Evolutionary conservation across 2,888 invertebrate species (phyloP).

Genomic region (Bedellia somnulentella): DNA sequence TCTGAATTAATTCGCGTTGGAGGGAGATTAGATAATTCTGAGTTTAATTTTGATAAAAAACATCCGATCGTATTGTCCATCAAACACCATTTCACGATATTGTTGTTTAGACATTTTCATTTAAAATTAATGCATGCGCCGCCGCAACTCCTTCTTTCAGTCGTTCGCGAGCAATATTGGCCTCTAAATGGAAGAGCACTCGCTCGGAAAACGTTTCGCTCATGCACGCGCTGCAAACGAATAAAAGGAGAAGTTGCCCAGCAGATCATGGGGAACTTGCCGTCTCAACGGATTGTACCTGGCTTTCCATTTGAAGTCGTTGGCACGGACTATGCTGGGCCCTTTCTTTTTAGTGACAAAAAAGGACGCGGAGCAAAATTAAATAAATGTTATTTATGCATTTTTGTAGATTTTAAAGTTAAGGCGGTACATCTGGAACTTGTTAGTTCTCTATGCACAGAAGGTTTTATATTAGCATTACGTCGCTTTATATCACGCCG

Average conservation of each 20-base stretch:
- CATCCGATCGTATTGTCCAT: neutral
- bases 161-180: slow-evolving; percentile 4
- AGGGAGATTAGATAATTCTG: neutral
- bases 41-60: slow-evolving; percentile 1
- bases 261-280: slow-evolving; percentile 6
- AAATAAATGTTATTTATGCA: slow-evolving; percentile 7
- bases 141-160: neutral
- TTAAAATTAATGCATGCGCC: neutral
- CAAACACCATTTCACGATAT: slow-evolving; percentile 1
- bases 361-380: slow-evolving; percentile 5
- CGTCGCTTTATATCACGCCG: slow-evolving; percentile 7
- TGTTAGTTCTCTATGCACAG: slow-evolving; percentile 3
- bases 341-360: slow-evolving; percentile 3
- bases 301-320: slow-evolving; percentile 2
- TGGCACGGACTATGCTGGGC: slow-evolving; percentile 6
- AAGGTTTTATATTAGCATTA: slow-evolving; percentile 7
- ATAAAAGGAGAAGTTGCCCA: neutral
- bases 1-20: slow-evolving; percentile 1
- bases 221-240: slow-evolving; percentile 1
- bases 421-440: slow-evolving; percentile 9
- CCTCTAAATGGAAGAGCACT: slow-evolving; percentile 2
- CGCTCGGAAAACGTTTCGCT: neutral
- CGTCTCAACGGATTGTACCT: slow-evolving; percentile 2
- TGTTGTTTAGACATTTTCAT: slow-evolving; percentile 1
- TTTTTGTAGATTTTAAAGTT: slow-evolving; percentile 6